Evolutionary conservation across 2,113 vertebrate genomes (phyloP).

Genomic region (Tyto alba): DNA sequence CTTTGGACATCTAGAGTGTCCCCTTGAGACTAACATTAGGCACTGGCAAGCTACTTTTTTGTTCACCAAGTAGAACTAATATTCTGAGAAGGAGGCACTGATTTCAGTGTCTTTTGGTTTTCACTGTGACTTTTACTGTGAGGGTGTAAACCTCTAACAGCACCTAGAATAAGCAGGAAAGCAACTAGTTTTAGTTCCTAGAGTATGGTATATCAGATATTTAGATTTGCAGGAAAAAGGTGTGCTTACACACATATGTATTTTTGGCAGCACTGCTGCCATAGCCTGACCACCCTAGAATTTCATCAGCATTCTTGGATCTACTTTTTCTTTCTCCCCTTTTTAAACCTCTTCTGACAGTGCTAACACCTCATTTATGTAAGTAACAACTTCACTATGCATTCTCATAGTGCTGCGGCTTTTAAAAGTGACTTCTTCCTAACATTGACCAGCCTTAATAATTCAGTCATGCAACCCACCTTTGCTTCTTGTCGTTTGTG

Average conservation of each 20-base stretch:
- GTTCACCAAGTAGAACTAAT: background rate
- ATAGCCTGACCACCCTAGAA: background rate
- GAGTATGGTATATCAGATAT: too few species aligned
- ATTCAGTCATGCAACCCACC: background rate
- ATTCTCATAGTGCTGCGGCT: background rate
- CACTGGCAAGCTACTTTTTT: background rate
- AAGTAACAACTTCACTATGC: background rate
- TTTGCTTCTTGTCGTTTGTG: background rate
- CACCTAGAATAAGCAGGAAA: background rate
- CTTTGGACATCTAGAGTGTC: background rate
- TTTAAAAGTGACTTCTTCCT: background rate
- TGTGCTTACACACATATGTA: fast-evolving
- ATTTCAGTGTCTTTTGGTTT: background rate
- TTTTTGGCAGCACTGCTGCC: background rate
- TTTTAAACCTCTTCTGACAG: background rate
- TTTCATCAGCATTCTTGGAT: background rate
- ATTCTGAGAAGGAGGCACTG: background rate
- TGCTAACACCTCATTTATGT: background rate
- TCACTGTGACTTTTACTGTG: background rate
- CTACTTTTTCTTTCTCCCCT: background rate
- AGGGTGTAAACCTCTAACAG: background rate
- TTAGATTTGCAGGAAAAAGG: background rate
- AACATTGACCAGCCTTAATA: background rate
- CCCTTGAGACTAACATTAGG: background rate
- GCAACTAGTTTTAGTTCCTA: background rate